Base-by-base conservation (phyloP, 1,140 invertebrate species). In the Drosophila sp. region DNA sequence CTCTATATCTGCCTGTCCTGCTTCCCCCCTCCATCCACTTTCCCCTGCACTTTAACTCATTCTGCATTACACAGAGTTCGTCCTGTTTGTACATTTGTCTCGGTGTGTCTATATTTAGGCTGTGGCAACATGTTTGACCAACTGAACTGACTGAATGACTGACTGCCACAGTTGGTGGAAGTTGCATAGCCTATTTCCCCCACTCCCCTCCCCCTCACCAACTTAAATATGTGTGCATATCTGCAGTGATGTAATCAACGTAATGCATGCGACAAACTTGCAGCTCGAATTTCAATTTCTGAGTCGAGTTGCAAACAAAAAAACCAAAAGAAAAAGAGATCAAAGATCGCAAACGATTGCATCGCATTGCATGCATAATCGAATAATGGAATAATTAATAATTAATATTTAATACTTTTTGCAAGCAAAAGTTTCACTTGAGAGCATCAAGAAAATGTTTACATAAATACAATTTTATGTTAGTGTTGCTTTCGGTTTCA, bases 141-240 rank as follows among this genome's bases (percentile, higher is more conserved):
- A 87, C 82, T 87, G 83, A 87, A 83, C 80, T 86, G 80, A 84
- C 82, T 87, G 82, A 87, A 72, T 87, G 83, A 87, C 83, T 87
- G 83, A 87, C 83, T 87, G 76, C 76, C 83, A 71, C 76, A 83
- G 82, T 87, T 87, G 82, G 72, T 61, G 58, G 51, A 63, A 51
- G 66, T 75, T 75, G 59, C 59, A 76, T 64, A 65, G 43, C 34
- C 58, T 48, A 61, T 38, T 50, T 48, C 41, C 34, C 50, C 27
- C 18, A 9, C 25, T 25, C 16, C 56, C 16, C 9, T 43, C 46
- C n/a, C 32, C 14, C n/a, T 18, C 5, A 25, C 38, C 5, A 29
- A 14, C 29, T 48, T 29, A 40, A 34, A 57, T 29, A n/a, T n/a
- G n/a, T n/a, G n/a, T 21, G 21, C 21, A 50, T 46, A 16, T 48